Evolutionary conservation across 1,140 invertebrate genomes (phyloP).

Genomic region (Phenacoccus solenopsis): DNA sequence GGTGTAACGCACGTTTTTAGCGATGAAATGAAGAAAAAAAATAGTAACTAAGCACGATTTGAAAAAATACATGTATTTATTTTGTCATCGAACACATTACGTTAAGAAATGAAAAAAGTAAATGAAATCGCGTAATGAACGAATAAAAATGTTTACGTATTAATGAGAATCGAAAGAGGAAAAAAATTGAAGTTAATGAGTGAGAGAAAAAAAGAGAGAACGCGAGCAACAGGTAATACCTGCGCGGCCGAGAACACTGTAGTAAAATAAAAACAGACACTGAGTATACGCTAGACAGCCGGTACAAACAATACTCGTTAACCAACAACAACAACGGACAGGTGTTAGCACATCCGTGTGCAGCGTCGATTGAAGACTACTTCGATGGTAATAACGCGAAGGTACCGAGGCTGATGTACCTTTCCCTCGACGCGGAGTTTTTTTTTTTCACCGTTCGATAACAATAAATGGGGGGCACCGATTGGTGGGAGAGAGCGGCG

Average conservation of each 20-base stretch:
- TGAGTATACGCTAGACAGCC: not conserved
- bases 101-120: not conserved
- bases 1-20: not conserved
- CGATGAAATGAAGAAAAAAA: not conserved
- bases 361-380: conserved; percentile 9
- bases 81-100: too few species aligned
- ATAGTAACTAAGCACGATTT: not conserved
- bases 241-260: not conserved
- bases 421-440: not conserved
- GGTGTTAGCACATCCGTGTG: conserved; percentile 9
- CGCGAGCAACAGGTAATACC: not conserved
- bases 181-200: not conserved
- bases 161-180: not conserved
- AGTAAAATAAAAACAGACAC: conserved; percentile 8
- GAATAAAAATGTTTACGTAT: not conserved
- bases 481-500: not conserved
- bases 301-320: conserved; percentile 12
- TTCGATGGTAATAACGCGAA: conserved; percentile 10
- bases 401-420: not conserved
- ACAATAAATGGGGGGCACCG: not conserved
- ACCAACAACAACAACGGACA: conserved; percentile 5
- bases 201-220: not conserved
- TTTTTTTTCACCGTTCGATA: not conserved
- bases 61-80: too few species aligned
- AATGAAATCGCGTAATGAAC: not conserved